Percentiles rank a stretch among this genome's conserved stretches.
phyloP scores from a whole-genome alignment of 2,113 vertebrate species.

The Sclerurus mexicanus region DNA sequence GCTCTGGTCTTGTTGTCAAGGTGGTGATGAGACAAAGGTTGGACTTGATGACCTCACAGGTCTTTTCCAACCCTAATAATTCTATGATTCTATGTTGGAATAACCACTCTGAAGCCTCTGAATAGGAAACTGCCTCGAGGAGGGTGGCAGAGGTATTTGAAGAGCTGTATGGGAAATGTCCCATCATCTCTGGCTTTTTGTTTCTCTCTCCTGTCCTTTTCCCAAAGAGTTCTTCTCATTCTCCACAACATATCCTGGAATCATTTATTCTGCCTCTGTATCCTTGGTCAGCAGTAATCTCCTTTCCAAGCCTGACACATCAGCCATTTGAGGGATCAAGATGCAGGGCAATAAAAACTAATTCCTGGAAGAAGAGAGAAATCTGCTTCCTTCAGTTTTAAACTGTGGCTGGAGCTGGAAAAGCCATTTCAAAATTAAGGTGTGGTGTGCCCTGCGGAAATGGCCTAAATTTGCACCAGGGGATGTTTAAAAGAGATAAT shows the following conservation, averaged over 20 bases:
- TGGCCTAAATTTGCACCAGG: neutral
- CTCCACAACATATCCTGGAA: neutral
- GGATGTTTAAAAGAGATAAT: neutral
- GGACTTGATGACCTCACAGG: neutral
- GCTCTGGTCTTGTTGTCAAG: neutral
- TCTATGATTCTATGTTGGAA: neutral
- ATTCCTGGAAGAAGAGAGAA: neutral
- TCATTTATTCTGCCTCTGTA: neutral
- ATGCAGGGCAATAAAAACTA: neutral
- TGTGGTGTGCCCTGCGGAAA: neutral
- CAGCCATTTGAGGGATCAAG: neutral
- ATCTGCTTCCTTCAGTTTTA: neutral
- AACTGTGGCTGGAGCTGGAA: neutral
- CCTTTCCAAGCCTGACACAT: neutral
- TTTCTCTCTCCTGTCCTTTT: neutral
- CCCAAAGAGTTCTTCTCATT: neutral
- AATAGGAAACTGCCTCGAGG: neutral
- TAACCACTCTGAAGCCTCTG: neutral
- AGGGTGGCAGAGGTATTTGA: neutral
- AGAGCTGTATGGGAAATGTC: neutral
- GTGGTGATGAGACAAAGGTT: neutral
- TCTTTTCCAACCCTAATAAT: neutral
- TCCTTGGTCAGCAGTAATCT: neutral
- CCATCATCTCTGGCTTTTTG: accelerated
- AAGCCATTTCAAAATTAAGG: neutral